phyloP scores from a whole-genome alignment of 2,888 invertebrate genomes.

The Chromoteleia sp. region DNA sequence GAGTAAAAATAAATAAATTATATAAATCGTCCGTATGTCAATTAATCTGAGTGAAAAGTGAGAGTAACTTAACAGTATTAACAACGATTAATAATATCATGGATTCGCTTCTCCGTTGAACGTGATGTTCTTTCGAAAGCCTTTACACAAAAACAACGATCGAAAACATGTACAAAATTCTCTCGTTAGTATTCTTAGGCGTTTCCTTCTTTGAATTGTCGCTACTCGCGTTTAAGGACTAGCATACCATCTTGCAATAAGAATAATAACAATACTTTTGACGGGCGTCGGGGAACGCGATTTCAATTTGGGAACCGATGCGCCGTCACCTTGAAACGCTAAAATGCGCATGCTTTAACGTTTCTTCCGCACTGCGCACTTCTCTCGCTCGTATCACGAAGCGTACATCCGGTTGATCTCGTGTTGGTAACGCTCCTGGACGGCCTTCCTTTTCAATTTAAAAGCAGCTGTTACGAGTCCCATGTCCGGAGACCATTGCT shows the following conservation, averaged over 20 bases:
- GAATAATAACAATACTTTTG: constrained; percentile 57
- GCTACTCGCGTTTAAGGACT: constrained; percentile 37
- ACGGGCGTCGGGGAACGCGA: constrained; percentile 7
- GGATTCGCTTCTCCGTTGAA: constrained; percentile 20
- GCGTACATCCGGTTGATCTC: constrained; percentile 98
- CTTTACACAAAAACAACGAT: constrained; percentile 55
- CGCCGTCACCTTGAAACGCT: constrained; percentile 7
- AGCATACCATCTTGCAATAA: constrained; percentile 35
- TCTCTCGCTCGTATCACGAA: constrained; percentile 85
- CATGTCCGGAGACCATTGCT: constrained; percentile 99
- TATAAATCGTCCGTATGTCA: constrained; percentile 13
- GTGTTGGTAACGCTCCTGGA: constrained; percentile 96
- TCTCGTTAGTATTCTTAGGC: constrained; percentile 41
- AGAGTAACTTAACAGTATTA: constrained; percentile 36
- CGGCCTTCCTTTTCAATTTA: constrained; percentile 98
- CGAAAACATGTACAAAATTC: constrained; percentile 53
- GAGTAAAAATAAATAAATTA: constrained; percentile 25
- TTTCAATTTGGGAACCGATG: constrained; percentile 3
- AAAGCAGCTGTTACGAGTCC: constrained; percentile 99
- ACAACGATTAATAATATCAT: constrained; percentile 31
- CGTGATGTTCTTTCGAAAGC: constrained; percentile 18
- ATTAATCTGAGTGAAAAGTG: constrained; percentile 7
- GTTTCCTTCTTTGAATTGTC: constrained; percentile 21
- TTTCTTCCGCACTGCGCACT: constrained; percentile 44
- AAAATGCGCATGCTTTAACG: constrained; percentile 12